Base-by-base conservation (phyloP, 2,888 invertebrate genomes). In the Gerosis bhagava region DNA sequence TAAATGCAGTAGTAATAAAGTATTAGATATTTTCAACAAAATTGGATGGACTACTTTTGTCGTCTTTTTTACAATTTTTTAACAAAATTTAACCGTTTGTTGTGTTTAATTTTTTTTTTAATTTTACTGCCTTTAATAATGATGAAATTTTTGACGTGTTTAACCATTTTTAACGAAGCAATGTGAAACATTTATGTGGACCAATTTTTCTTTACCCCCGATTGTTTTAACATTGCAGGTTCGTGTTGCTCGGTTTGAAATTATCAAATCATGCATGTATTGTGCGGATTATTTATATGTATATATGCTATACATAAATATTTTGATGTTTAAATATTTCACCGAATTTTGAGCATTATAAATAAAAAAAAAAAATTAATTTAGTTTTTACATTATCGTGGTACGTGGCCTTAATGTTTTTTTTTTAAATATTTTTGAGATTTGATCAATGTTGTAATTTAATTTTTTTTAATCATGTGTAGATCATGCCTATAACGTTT, bases 31-130 rank as follows among this genome's bases (percentile, higher is more conserved):
- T n/a, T n/a, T n/a, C n/a, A n/a, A 45, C 35, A 29, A 42, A 48
- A 47, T 45, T 37, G 42, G 49, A 25, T 49, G 49, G 49, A 49
- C 36, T 29, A 44, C 31, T 16, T 31, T 29, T n/a, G 7, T 26
- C 26, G n/a, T 11, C 6, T 32, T 42, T 28, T 12, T 21, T 15
- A 19, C 7, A 19, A 10, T 15, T 31, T 37, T 22, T 36, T 36
- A 28, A 35, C 28, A 36, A 22, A 29, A 37, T 25, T 35, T 44
- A 44, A 44, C 35, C 21, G 49, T 49, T 25, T 49, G 21, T 35
- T 11, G 29, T 49, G n/a, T 40, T 51, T 34, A 32, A 36, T 43
- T 28, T 26, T 29, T 44, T 48, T 28, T 34, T 26, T 29, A 19
- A 4, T 44, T 37, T 35, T 44, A 29, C 2, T 25, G n/a, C 29